A percentile compares a stretch with the other conserved stretches of the same genome.
These are phyloP conservation scores for Phymanthus crucifer DNA, from an alignment of 92 coral and sea anemone species.

Conservation along the genomic window DNA sequence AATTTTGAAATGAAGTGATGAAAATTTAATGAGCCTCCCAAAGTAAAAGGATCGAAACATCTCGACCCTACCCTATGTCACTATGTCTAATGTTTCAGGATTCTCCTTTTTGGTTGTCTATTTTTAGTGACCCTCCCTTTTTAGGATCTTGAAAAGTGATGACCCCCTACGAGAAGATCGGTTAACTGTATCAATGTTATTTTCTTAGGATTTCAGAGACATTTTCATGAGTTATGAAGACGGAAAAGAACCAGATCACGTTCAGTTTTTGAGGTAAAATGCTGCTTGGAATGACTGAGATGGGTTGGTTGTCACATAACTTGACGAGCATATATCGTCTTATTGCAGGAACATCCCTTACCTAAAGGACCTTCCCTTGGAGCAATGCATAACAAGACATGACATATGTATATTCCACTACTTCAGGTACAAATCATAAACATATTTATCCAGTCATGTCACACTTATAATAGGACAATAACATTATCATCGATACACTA, in stretches of 20 bases:
- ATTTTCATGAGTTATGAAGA: conserved; percentile 89
- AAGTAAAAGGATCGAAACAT: too few species aligned
- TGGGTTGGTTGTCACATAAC: too few species aligned
- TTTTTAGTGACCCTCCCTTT: too few species aligned
- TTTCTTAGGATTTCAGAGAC: conserved; percentile 81
- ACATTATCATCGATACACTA: too few species aligned
- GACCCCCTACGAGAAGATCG: too few species aligned
- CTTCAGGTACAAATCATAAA: conserved; percentile 61
- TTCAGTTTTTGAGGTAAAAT: conserved; percentile 70
- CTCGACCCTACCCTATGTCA: too few species aligned
- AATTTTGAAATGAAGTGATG: too few species aligned
- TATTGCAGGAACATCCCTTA: conserved; percentile 68
- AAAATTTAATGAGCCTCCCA: too few species aligned
- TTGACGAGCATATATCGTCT: background rate
- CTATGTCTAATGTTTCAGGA: too few species aligned
- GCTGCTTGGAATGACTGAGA: background rate
- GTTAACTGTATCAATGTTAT: background rate
- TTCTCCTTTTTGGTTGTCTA: too few species aligned
- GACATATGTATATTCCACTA: conserved; percentile 91
- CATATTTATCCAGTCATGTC: background rate
- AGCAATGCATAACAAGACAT: conserved; percentile 61
- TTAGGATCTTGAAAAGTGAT: too few species aligned
- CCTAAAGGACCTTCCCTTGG: conserved; percentile 68
- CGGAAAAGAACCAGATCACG: conserved; percentile 90
- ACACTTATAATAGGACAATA: too few species aligned